Evolutionary conservation across 2,113 vertebrate species (phyloP).

Genomic region (Passerina amoena): DNA sequence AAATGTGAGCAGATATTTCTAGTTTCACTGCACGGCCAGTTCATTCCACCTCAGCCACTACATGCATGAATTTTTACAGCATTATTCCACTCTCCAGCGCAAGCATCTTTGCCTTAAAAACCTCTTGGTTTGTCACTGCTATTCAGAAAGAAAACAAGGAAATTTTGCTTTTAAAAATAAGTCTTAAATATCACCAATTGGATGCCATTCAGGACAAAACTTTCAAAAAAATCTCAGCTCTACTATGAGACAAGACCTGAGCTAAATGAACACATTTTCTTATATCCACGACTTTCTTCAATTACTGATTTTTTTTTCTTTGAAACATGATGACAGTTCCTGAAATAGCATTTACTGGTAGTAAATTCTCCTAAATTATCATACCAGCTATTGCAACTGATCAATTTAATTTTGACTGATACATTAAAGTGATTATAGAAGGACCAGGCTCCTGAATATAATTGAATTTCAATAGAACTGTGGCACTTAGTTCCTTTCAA

Average conservation of each 20-base stretch:
- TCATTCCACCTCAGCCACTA: neutral
- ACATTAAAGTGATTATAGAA: conserved; percentile 28
- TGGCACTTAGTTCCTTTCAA: conserved; percentile 31
- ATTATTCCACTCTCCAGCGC: neutral
- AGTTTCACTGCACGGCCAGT: neutral
- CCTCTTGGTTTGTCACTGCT: neutral
- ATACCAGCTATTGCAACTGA: conserved; percentile 17
- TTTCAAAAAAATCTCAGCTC: neutral
- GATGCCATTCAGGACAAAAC: neutral
- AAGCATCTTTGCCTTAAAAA: neutral
- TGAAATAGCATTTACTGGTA: conserved; percentile 22
- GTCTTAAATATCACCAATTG: neutral
- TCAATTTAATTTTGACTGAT: conserved; percentile 56
- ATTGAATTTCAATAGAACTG: conserved; percentile 38
- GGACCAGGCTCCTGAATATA: neutral
- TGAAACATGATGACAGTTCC: neutral
- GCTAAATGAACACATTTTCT: neutral
- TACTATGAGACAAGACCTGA: neutral
- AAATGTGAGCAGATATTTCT: neutral
- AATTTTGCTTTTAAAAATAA: neutral
- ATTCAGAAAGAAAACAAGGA: neutral
- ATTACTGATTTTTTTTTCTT: neutral
- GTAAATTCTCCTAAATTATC: conserved; percentile 41
- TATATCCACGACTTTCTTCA: neutral
- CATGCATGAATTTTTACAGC: accelerated